Evolutionary conservation across 1,140 invertebrate genomes (phyloP).

Genomic region (Phenacoccus solenopsis): DNA sequence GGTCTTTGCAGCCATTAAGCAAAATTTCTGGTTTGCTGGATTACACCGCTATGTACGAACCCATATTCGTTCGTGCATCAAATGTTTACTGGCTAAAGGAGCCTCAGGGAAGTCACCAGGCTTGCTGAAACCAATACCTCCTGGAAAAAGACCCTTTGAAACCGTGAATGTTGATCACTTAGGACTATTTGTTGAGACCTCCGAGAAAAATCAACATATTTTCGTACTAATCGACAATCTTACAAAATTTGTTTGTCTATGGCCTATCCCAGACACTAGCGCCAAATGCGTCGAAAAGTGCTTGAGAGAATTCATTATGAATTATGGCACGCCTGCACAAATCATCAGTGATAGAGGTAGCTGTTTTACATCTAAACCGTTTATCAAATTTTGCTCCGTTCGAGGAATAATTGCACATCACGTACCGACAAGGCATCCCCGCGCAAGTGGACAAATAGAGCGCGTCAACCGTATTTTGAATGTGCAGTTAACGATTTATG

Average conservation of each 20-base stretch:
- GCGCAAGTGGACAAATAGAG: constrained; percentile 8
- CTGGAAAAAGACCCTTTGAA: neutral
- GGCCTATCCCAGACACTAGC: neutral
- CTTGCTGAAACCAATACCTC: neutral
- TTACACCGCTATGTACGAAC: neutral
- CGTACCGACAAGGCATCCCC: neutral
- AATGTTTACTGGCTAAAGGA: neutral
- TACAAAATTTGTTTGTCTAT: neutral
- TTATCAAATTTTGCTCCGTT: neutral
- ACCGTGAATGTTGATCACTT: neutral
- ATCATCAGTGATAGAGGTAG: constrained; percentile 4
- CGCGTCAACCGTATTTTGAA: neutral
- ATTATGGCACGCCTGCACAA: neutral
- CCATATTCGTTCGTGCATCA: neutral
- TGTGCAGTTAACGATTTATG: neutral
- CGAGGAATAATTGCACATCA: neutral
- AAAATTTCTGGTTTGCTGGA: neutral
- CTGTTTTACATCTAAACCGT: neutral
- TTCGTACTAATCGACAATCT: constrained; percentile 9
- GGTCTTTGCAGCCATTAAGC: neutral
- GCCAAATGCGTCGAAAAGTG: neutral
- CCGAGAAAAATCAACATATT: neutral
- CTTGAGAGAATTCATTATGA: neutral
- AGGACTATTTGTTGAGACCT: neutral
- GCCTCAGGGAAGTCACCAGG: neutral